Conservation (phyloP, 2,888 invertebrate genomes). For the Standfussiana lucernea region DNA sequence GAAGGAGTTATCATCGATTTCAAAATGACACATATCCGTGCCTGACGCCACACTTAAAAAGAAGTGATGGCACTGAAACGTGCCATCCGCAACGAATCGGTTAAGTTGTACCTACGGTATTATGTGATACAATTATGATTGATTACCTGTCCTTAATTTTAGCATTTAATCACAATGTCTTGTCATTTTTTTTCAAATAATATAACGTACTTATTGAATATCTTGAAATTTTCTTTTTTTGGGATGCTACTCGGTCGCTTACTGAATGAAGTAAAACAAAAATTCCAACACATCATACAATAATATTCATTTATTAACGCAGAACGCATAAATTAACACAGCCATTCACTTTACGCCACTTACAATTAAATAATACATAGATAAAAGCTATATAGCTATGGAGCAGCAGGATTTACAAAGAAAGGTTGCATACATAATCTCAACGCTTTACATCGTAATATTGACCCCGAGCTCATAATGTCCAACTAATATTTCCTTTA, state of each 20-base stretch:
- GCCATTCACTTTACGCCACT: slow-evolving; percentile 39
- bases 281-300: slow-evolving; percentile 11
- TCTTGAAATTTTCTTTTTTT: slow-evolving; percentile 12
- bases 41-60: too few species aligned
- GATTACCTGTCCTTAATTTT: slow-evolving; percentile 44
- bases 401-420: slow-evolving; percentile 4
- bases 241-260: background rate
- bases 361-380: slow-evolving; percentile 37
- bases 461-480: background rate
- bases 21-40: too few species aligned
- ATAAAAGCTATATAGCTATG: slow-evolving; percentile 6
- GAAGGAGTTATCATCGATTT: too few species aligned
- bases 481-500: background rate
- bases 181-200: slow-evolving; percentile 37
- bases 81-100: too few species aligned
- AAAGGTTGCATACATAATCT: slow-evolving; percentile 13
- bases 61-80: too few species aligned
- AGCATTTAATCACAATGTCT: slow-evolving; percentile 22
- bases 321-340: slow-evolving; percentile 55
- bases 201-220: slow-evolving; percentile 13
- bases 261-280: slow-evolving; percentile 14
- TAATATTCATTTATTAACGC: slow-evolving; percentile 41
- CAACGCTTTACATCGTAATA: background rate
- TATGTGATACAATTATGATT: slow-evolving; percentile 35
- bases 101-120: too few species aligned